Conservation (phyloP, 2,113 vertebrate genomes). For the Neofelis nebulosa region DNA sequence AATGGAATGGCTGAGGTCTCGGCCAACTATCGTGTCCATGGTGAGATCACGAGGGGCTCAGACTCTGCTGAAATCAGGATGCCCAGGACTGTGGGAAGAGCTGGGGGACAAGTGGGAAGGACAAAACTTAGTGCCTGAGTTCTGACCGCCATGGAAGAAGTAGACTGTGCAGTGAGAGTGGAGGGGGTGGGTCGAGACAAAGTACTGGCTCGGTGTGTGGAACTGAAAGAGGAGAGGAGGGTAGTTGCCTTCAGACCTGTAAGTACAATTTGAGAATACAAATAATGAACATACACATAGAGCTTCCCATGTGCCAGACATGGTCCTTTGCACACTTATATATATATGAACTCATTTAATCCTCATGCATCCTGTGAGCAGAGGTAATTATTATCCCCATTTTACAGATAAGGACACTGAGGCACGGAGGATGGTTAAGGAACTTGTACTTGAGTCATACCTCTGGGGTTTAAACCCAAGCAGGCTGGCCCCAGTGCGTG, state of each 20-base stretch:
- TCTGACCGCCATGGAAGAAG: not conserved
- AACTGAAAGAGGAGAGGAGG: not conserved
- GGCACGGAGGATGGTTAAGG: not conserved
- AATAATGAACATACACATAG: not conserved
- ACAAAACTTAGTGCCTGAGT: not conserved
- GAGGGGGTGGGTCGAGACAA: fast-evolving
- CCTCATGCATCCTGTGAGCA: not conserved
- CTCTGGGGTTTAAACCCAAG: not conserved
- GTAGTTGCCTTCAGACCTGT: not conserved
- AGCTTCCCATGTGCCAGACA: not conserved
- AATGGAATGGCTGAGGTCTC: not conserved
- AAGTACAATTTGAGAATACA: not conserved
- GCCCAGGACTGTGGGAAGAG: not conserved
- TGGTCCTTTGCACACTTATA: fast-evolving
- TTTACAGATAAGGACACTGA: not conserved
- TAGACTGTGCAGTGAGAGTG: not conserved
- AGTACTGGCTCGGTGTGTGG: not conserved
- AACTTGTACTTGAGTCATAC: not conserved
- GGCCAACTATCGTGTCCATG: not conserved
- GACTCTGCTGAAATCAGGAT: not conserved
- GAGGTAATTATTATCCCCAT: not conserved
- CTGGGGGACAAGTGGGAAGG: not conserved
- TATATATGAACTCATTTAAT: not conserved
- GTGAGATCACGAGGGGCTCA: not conserved
- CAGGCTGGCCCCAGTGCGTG: not conserved